A percentile compares a stretch with the other conserved stretches of the same genome.
phyloP scores from a whole-genome alignment of 2,113 vertebrate species.

The Eretmochelys imbricata region DNA sequence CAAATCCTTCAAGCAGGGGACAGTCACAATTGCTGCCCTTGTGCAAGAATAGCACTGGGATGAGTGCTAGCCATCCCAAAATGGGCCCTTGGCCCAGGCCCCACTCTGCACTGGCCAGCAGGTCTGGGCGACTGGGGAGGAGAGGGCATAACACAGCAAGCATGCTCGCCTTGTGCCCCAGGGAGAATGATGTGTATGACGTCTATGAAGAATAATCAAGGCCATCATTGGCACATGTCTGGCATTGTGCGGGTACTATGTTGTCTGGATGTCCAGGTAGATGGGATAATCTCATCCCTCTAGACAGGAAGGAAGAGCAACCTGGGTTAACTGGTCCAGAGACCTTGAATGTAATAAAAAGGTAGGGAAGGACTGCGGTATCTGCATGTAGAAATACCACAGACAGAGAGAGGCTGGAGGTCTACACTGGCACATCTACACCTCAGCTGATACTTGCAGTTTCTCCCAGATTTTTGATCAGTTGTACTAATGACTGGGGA shows the following conservation, averaged over 20 bases:
- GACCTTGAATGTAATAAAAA: neutral
- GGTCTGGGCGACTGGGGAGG: neutral
- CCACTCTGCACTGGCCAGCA: neutral
- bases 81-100: neutral
- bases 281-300: neutral
- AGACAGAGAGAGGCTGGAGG: neutral
- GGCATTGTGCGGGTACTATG: neutral
- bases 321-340: neutral
- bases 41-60: neutral
- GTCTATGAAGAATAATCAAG: neutral
- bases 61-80: neutral
- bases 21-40: neutral
- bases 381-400: neutral
- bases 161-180: neutral
- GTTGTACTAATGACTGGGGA: slow-evolving; percentile 31
- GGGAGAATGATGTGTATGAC: neutral
- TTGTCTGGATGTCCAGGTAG: neutral
- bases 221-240: neutral
- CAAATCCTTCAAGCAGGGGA: neutral
- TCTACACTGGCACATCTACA: neutral
- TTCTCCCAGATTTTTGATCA: neutral
- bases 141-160: neutral
- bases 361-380: neutral
- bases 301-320: neutral
- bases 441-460: neutral